A percentile compares a stretch with the other conserved stretches of the same genome.
phyloP scores from a whole-genome alignment of 1,140 invertebrate genomes.

The Oreohelix idahoensis region DNA sequence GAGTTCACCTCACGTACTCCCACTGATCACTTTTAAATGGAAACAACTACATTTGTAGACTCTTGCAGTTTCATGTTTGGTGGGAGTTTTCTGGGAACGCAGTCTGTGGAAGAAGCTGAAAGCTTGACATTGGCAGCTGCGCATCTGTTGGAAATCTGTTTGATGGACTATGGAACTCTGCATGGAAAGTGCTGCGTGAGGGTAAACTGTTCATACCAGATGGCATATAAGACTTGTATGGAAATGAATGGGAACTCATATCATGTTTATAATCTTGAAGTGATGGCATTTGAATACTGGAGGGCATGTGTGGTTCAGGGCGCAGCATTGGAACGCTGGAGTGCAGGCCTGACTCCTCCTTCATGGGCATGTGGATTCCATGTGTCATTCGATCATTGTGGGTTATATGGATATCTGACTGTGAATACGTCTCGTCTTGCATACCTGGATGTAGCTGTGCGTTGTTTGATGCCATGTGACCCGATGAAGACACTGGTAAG shows the following conservation, averaged over 20 bases:
- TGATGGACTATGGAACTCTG: slow-evolving; percentile 1
- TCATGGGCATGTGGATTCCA: slow-evolving; percentile 12
- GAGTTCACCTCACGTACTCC: too few relatives aligned
- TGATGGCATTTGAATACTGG: slow-evolving; percentile 13
- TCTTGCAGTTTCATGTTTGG: neutral
- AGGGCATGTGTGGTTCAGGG: slow-evolving; percentile 19
- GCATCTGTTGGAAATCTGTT: slow-evolving; percentile 20
- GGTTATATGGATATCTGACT: slow-evolving; percentile 9
- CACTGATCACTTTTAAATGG: too few relatives aligned
- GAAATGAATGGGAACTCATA: slow-evolving; percentile 12
- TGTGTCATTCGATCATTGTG: slow-evolving; percentile 8
- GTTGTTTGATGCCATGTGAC: slow-evolving; percentile 5
- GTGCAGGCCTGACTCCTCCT: neutral
- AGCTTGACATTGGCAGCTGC: slow-evolving; percentile 15
- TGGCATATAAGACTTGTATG: slow-evolving; percentile 34
- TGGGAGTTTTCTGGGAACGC: slow-evolving; percentile 39
- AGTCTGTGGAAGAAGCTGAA: slow-evolving; percentile 41
- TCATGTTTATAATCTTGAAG: slow-evolving; percentile 33
- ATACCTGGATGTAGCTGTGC: slow-evolving; percentile 3
- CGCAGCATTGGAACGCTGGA: slow-evolving; percentile 13
- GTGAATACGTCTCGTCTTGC: neutral
- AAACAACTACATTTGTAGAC: too few relatives aligned
- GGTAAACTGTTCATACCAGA: slow-evolving; percentile 11
- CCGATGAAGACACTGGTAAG: slow-evolving; percentile 4
- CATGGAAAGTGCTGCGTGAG: slow-evolving; percentile 11